phyloP scores from a whole-genome alignment of 2,888 invertebrate genomes.

The Drosophila barbarae region DNA sequence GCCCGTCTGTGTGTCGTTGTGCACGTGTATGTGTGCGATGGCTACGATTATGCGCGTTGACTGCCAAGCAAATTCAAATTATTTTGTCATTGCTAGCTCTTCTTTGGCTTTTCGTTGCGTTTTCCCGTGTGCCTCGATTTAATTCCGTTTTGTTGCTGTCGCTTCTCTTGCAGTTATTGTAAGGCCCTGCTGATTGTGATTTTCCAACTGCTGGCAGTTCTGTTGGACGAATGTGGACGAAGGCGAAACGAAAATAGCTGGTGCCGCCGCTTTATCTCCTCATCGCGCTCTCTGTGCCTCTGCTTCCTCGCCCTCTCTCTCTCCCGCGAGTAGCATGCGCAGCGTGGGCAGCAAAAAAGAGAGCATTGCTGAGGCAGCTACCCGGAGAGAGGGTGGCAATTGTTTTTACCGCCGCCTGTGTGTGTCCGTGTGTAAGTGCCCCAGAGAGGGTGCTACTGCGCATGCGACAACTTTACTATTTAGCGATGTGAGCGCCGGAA shows the following conservation, averaged over 20 bases:
- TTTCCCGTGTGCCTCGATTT: conserved; percentile 10
- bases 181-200: conserved; percentile 11
- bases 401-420: conserved; percentile 6
- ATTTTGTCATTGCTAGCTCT: conserved; percentile 23
- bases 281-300: conserved; percentile 42
- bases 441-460: conserved; percentile 42
- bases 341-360: conserved; percentile 43
- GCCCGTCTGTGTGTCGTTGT: conserved; percentile 11
- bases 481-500: conserved; percentile 25
- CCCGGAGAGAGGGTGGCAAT: conserved; percentile 55
- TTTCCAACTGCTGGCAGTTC: conserved; percentile 22
- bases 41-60: conserved; percentile 71
- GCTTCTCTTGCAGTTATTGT: background rate
- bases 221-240: conserved; percentile 44
- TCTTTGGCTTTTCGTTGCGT: conserved; percentile 7
- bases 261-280: conserved; percentile 49
- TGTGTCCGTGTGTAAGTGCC: conserved; percentile 4
- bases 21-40: conserved; percentile 49
- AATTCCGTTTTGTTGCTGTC: conserved; percentile 1
- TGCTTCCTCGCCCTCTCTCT: conserved; percentile 13
- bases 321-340: conserved; percentile 33
- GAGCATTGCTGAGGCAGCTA: conserved; percentile 34
- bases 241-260: conserved; percentile 60
- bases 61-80: conserved; percentile 39
- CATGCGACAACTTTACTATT: conserved; percentile 65